These are phyloP conservation scores for Diarsia mendica DNA, from an alignment of 2,888 invertebrate species.

Conservation along the genomic window DNA sequence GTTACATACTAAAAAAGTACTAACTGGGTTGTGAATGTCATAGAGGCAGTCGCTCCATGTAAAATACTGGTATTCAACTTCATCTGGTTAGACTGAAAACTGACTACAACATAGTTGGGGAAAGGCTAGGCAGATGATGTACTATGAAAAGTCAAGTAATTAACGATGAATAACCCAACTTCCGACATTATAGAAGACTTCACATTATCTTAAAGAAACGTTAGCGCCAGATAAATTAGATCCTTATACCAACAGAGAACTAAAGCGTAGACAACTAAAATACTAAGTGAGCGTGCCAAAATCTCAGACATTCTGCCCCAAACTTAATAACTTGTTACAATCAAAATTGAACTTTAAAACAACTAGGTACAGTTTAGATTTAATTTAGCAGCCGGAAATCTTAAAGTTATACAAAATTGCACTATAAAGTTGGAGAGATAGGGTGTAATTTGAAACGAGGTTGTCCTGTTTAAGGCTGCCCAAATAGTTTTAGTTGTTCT, in stretches of 20 bases:
- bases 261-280: constrained; percentile 75
- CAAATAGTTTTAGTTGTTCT: constrained; percentile 73
- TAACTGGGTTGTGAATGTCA: neutral
- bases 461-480: constrained; percentile 35
- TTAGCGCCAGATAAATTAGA: constrained; percentile 70
- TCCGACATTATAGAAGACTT: constrained; percentile 19
- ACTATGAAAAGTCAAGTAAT: neutral
- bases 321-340: constrained; percentile 61
- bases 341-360: constrained; percentile 72
- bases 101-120: neutral
- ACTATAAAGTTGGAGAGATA: constrained; percentile 35
- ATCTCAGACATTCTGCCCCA: constrained; percentile 72
- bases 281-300: constrained; percentile 75
- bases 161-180: constrained; percentile 25
- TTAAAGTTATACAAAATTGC: constrained; percentile 40
- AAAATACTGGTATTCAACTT: neutral
- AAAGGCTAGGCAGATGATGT: neutral
- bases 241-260: constrained; percentile 68
- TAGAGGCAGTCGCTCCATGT: no score
- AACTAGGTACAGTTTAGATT: constrained; percentile 65
- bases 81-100: neutral
- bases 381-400: constrained; percentile 47
- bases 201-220: constrained; percentile 52
- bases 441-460: constrained; percentile 42
- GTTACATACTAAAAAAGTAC: no score